Evolutionary conservation across 1,140 invertebrate genomes (phyloP).

Genomic region (Heliconius melpomene): DNA sequence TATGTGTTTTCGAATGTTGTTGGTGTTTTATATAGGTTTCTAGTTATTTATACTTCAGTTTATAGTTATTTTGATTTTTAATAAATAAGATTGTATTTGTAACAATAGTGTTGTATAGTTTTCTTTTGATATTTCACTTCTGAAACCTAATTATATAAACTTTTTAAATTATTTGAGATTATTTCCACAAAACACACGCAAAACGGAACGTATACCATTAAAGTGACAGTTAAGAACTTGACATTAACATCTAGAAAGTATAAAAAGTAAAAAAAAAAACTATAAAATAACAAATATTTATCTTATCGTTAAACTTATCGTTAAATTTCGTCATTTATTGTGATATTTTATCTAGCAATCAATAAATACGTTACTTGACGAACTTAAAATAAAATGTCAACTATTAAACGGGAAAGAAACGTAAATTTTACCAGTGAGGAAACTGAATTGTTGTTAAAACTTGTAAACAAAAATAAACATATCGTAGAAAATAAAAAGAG

Average conservation of each 20-base stretch:
- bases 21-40: too few relatives aligned
- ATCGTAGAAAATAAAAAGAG: background rate
- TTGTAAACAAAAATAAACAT: constrained; percentile 6
- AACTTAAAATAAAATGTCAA: background rate
- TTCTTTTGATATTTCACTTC: too few relatives aligned
- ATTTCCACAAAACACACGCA: background rate
- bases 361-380: background rate
- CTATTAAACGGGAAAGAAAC: background rate
- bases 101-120: too few relatives aligned
- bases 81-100: too few relatives aligned
- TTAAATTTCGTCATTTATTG: background rate
- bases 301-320: background rate
- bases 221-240: background rate
- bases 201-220: background rate
- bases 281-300: background rate
- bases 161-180: background rate
- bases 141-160: too few relatives aligned
- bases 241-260: background rate
- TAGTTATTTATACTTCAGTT: too few relatives aligned
- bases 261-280: too few relatives aligned
- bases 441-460: background rate
- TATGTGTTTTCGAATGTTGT: too few relatives aligned
- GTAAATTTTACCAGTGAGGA: background rate
- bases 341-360: background rate
- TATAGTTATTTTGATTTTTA: too few relatives aligned